Evolutionary conservation across 2,888 invertebrate genomes (phyloP), one percentile per base, ranked within the genome.

Genomic region (Heterodera filipjevi): DNA sequence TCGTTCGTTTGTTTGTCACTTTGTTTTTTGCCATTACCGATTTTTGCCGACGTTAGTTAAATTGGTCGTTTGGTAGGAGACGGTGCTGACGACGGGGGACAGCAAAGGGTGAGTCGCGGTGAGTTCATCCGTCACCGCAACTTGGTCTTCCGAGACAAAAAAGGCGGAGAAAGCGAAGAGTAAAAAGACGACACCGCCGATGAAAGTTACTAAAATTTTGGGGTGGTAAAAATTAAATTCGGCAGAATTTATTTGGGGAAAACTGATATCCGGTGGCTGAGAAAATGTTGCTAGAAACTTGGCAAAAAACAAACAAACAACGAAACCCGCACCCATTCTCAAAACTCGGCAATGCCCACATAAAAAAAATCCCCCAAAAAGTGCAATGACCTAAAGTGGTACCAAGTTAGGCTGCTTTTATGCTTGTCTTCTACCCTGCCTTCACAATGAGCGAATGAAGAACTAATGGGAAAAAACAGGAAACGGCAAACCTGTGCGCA

Each of bases 151-250:
- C n/a, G 22, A 22, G 44, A 83, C 64, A 76, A 96, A 93, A 75
- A 98, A 92, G 10, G 97, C 95, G 82, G 95, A 95, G 78, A 95
- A 90, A 0, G 98, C 97, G 91, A 98, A 98, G 83, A 95, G 91
- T 81, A 98, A 91, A 91, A 98, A 98, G 85, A 97, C 96, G 77
- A 96, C 91, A 88, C 97, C 98, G 85, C 98, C 98, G 87, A 96
- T 93, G 87, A 98, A 93, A 78, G 98, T 98, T 82, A 98, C 98
- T 95, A 92, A 83, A 93, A 93, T 19, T 46, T 14, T 2, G n/a
- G n/a, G 12, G 3, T 10, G 14, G 39, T 1, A 12, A 22, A 1
- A n/a, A n/a, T n/a, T n/a, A n/a, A n/a, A n/a, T n/a, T n/a, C n/a
- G n/a, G n/a, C n/a, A n/a, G n/a, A n/a, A n/a, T n/a, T n/a, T n/a